These are phyloP conservation scores for Heliconius eleuchia DNA, from an alignment of 1,140 invertebrate genomes.

Conservation along the genomic window DNA sequence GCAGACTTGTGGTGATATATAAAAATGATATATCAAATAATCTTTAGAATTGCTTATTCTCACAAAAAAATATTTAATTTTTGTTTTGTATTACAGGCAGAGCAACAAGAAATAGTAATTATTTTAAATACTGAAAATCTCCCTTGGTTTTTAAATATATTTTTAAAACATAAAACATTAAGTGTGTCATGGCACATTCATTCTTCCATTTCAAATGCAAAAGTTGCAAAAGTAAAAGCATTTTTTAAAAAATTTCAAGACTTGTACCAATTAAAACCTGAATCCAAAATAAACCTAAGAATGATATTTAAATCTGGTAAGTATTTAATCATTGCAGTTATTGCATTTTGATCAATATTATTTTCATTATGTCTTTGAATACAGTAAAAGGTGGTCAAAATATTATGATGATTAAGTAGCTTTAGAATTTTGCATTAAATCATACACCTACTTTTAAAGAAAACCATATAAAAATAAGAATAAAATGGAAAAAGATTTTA, in stretches of 20 bases:
- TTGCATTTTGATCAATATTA: neutral
- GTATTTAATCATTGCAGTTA: conserved; percentile 39
- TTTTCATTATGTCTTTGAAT: too few relatives aligned
- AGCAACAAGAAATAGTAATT: conserved; percentile 85
- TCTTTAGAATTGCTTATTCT: too few relatives aligned
- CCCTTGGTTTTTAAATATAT: conserved; percentile 85
- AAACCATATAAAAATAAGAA: too few relatives aligned
- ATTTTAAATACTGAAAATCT: conserved; percentile 84
- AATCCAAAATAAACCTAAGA: conserved; percentile 81
- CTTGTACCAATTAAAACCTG: conserved; percentile 31
- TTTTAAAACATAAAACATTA: conserved; percentile 82
- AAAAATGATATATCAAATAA: too few relatives aligned
- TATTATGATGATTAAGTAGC: too few relatives aligned
- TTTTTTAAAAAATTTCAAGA: conserved; percentile 56
- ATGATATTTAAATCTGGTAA: conserved; percentile 90
- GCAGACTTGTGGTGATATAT: too few relatives aligned
- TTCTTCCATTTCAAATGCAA: conserved; percentile 82
- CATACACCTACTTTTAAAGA: too few relatives aligned
- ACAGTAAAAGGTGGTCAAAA: too few relatives aligned
- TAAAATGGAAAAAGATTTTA: too few relatives aligned
- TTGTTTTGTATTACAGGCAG: conserved; percentile 61
- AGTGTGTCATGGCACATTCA: conserved; percentile 83
- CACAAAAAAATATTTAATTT: neutral
- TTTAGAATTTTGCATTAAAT: too few relatives aligned
- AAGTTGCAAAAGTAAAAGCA: conserved; percentile 57